Evolutionary conservation across 2,888 invertebrate genomes (phyloP).

Genomic region (Euzophera pinguis): DNA sequence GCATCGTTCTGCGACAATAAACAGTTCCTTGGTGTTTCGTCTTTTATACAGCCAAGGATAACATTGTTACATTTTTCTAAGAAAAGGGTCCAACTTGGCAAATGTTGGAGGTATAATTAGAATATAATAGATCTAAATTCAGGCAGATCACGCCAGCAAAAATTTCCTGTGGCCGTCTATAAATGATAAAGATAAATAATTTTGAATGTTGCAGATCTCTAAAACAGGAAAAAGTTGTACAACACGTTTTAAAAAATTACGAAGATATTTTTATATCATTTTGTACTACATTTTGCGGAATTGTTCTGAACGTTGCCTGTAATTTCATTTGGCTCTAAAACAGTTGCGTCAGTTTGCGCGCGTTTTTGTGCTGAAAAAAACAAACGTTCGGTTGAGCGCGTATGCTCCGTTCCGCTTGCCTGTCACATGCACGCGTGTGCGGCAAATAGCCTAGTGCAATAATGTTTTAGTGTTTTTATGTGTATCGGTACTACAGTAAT

Average conservation of each 20-base stretch:
- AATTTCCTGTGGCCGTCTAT: too few relatives aligned
- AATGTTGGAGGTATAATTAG: too few relatives aligned
- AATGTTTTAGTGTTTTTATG: not conserved
- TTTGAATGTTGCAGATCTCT: too few relatives aligned
- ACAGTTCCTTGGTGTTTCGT: too few relatives aligned
- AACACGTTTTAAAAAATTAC: not conserved
- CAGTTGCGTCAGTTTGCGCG: conserved; percentile 29
- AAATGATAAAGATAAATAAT: too few relatives aligned
- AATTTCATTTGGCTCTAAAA: conserved; percentile 16
- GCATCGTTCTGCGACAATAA: too few relatives aligned
- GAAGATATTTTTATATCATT: conserved; percentile 6
- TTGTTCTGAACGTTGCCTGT: conserved; percentile 17
- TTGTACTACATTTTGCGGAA: conserved; percentile 12
- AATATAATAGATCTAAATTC: too few relatives aligned
- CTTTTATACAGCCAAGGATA: too few relatives aligned
- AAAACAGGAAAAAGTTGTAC: not conserved
- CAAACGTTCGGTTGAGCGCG: conserved; percentile 27
- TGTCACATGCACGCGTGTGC: conserved; percentile 33
- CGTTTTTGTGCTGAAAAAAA: conserved; percentile 27
- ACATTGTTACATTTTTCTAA: too few relatives aligned
- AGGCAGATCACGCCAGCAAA: too few relatives aligned
- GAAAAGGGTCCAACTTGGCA: too few relatives aligned
- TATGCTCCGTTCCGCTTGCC: conserved; percentile 23
- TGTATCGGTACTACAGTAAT: not conserved
- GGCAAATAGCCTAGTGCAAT: not conserved